Conservation (phyloP, 1,140 invertebrate genomes). For the Pogonus chalceus region DNA sequence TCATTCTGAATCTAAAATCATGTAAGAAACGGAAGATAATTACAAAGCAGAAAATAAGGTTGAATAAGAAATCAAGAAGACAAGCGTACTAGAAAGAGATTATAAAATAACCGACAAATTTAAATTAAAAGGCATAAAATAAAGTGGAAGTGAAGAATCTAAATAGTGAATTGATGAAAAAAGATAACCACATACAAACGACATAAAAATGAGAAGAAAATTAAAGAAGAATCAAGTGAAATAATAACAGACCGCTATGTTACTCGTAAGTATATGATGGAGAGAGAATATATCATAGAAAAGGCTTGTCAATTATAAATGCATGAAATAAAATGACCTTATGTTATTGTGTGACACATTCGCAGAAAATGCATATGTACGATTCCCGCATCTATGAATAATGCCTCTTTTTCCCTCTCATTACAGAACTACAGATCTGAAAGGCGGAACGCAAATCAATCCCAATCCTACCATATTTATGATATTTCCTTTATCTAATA, state of each 20-base stretch:
- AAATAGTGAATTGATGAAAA: constrained; percentile 3
- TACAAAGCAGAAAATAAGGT: neutral
- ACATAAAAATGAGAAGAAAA: neutral
- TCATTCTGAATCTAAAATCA: too few species aligned
- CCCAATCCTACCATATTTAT: too few species aligned
- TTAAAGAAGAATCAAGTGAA: neutral
- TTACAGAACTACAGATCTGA: neutral
- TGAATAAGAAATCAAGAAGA: constrained; percentile 6
- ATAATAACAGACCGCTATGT: neutral
- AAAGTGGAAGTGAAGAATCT: constrained; percentile 1
- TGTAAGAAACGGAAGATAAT: neutral
- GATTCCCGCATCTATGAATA: constrained; percentile 1
- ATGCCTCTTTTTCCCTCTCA: neutral
- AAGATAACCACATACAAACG: neutral
- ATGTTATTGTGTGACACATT: neutral
- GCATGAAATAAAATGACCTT: constrained; percentile 3
- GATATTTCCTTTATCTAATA: too few species aligned
- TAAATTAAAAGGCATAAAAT: constrained; percentile 4
- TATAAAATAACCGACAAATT: neutral
- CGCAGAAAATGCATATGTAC: constrained; percentile 1
- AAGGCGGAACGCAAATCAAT: neutral
- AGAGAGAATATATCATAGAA: neutral
- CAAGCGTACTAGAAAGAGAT: neutral
- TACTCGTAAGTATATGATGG: neutral
- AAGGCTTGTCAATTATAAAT: neutral